Conservation (phyloP, 1,140 invertebrate species). For the Caerostris extrusa region DNA sequence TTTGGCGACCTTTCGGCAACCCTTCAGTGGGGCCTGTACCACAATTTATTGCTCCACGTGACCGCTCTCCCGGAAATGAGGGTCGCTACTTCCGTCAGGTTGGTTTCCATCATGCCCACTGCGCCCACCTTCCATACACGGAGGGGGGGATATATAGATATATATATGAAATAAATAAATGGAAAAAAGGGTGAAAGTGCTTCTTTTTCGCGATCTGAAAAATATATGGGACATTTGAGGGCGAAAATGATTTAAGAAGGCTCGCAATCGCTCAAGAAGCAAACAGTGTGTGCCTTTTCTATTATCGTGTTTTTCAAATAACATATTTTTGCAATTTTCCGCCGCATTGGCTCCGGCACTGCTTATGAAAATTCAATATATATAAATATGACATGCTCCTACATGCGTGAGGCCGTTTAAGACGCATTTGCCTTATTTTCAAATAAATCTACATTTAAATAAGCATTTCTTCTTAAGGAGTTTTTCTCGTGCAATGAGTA, state of each 20-base stretch:
- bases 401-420: not conserved
- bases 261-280: slow-evolving; percentile 9
- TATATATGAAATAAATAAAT: slow-evolving; percentile 68
- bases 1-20: slow-evolving; percentile 65
- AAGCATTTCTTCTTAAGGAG: too few species aligned
- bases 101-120: slow-evolving; percentile 75
- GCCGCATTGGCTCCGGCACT: not conserved
- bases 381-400: not conserved
- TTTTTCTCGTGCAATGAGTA: too few species aligned
- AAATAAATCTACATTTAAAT: too few species aligned
- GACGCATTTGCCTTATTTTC: not conserved
- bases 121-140: slow-evolving; percentile 49
- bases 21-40: slow-evolving; percentile 62
- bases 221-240: slow-evolving; percentile 50
- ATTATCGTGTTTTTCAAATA: slow-evolving; percentile 33
- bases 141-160: slow-evolving; percentile 10
- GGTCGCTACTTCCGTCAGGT: slow-evolving; percentile 76
- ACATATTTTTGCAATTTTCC: slow-evolving; percentile 46
- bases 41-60: slow-evolving; percentile 77
- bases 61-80: slow-evolving; percentile 75
- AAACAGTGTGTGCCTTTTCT: slow-evolving; percentile 11
- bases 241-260: slow-evolving; percentile 46
- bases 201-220: slow-evolving; percentile 30
- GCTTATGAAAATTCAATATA: not conserved
- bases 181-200: slow-evolving; percentile 63